Evolutionary conservation across 2,113 vertebrate genomes (phyloP).

Genomic region (Synodontis membranacea): DNA sequence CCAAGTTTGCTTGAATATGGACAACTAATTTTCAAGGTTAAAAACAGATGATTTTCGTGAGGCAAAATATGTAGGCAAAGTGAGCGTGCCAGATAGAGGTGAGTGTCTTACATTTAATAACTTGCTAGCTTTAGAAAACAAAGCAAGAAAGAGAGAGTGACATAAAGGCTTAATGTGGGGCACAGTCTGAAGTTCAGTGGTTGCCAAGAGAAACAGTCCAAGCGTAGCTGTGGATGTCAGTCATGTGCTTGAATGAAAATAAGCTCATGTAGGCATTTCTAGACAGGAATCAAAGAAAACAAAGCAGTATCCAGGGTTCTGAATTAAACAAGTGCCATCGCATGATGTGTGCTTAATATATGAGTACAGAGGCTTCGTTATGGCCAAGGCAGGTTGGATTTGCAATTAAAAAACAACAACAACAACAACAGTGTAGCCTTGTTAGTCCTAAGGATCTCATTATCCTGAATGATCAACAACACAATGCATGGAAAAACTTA

Average conservation of each 20-base stretch:
- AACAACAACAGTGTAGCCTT: constrained; percentile 66
- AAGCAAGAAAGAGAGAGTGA: constrained; percentile 15
- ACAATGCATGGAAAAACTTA: constrained; percentile 6
- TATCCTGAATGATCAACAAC: constrained; percentile 66
- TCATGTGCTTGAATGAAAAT: constrained; percentile 46
- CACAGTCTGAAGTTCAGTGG: constrained; percentile 7
- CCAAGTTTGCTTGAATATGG: constrained; percentile 73
- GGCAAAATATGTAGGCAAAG: constrained; percentile 54
- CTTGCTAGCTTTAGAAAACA: constrained; percentile 54
- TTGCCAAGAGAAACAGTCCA: constrained; percentile 48
- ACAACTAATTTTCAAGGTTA: constrained; percentile 71
- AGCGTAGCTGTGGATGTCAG: constrained; percentile 29
- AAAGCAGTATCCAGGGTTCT: constrained; percentile 51
- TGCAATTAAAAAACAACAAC: constrained; percentile 69
- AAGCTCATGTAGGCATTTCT: constrained; percentile 70
- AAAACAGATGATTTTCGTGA: constrained; percentile 58
- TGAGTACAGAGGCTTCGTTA: constrained; percentile 78
- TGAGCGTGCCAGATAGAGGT: constrained; percentile 59
- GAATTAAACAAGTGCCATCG: constrained; percentile 70
- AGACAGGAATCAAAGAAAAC: constrained; percentile 75
- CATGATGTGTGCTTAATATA: constrained; percentile 84
- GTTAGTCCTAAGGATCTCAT: constrained; percentile 69
- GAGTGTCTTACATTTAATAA: constrained; percentile 60
- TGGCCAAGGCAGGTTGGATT: constrained; percentile 76
- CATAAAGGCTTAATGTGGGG: constrained; percentile 62